Evolutionary conservation across 2,888 invertebrate species (phyloP), one percentile per base, ranked within the genome.

Genomic region (Acleris laterana): DNA sequence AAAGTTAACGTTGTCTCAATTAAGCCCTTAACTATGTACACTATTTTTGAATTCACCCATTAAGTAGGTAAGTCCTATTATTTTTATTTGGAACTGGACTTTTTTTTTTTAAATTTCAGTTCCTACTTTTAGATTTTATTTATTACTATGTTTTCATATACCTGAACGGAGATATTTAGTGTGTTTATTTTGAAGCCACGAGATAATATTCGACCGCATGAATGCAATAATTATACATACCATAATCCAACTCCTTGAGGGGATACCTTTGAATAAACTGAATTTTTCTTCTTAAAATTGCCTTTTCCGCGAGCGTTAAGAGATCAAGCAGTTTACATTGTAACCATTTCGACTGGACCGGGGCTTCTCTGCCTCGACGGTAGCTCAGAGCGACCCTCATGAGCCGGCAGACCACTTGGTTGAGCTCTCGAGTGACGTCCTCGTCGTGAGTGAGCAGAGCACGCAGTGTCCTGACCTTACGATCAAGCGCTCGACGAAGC

Each of bases 321-420:
- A 93, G 73, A 59, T 91, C 91, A 1, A 89, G 74, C 38, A 92
- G 76, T 72, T 91, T 92, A 74, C 80, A 84, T 69, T 90, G 87
- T 80, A 91, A 79, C 92, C 92, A 92, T 48, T 73, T 79, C 0
- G 84, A 71, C 0, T 88, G 82, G 1, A 87, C 85, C 0, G 87
- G 83, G 0, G 72, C 69, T 16, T 76, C 73, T 5, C 77, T 78
- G 1, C 75, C 73, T 63, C 63, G 81, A 44, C 86, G 83, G 2
- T 79, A 80, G 7, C 76, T 76, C 2, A 89, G 72, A 0, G 91
- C 88, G 11, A 93, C 70, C 73, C 87, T 88, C 85, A 89, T 84
- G 2, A 93, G 83, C 16, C 84, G 81, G 69, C 89, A 89, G 5
- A 90, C 84, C 3, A 91, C 82, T 13, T 77, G 79, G 52, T 90